Percentiles rank a stretch among this genome's conserved stretches.
Conservation (phyloP, 2,113 vertebrate species). For the Montifringilla adamsi region DNA sequence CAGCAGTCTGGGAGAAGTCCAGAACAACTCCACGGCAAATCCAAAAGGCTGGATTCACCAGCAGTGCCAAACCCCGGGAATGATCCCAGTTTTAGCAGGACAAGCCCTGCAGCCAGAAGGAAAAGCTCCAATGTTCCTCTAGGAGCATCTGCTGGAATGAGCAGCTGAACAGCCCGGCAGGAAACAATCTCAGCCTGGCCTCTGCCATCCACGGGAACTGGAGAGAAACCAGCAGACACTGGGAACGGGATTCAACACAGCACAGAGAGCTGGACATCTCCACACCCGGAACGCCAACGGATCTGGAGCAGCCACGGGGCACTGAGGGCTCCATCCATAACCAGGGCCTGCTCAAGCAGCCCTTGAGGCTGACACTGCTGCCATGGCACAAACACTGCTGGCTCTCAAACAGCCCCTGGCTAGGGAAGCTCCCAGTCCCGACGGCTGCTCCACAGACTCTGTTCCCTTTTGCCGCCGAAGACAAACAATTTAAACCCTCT, state of each 20-base stretch:
- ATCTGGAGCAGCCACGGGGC: slow-evolving; percentile 8
- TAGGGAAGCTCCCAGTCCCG: slow-evolving; percentile 16
- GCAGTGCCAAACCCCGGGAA: slow-evolving; percentile 74
- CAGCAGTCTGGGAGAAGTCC: slow-evolving; percentile 52
- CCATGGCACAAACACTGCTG: background rate
- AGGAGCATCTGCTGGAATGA: slow-evolving; percentile 69
- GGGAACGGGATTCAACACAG: slow-evolving; percentile 44
- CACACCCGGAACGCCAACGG: background rate
- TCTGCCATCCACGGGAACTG: slow-evolving; percentile 65
- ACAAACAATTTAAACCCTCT: slow-evolving; percentile 5
- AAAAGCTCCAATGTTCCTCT: slow-evolving; percentile 62
- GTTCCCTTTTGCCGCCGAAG: slow-evolving; percentile 18
- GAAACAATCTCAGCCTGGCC: slow-evolving; percentile 64
- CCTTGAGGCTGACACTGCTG: background rate
- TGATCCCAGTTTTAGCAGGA: slow-evolving; percentile 40
- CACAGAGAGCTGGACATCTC: slow-evolving; percentile 11
- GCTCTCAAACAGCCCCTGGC: slow-evolving; percentile 13
- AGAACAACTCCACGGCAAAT: slow-evolving; percentile 36
- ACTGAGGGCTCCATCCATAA: background rate
- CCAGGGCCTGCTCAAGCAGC: background rate
- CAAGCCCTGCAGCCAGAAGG: slow-evolving; percentile 68
- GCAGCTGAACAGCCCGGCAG: slow-evolving; percentile 69
- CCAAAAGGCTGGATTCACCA: background rate
- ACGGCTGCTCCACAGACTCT: background rate
- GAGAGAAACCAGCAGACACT: slow-evolving; percentile 63